These are phyloP conservation scores for Platalea minor DNA, from an alignment of 2,797 vertebrate species.

Conservation along the genomic window DNA sequence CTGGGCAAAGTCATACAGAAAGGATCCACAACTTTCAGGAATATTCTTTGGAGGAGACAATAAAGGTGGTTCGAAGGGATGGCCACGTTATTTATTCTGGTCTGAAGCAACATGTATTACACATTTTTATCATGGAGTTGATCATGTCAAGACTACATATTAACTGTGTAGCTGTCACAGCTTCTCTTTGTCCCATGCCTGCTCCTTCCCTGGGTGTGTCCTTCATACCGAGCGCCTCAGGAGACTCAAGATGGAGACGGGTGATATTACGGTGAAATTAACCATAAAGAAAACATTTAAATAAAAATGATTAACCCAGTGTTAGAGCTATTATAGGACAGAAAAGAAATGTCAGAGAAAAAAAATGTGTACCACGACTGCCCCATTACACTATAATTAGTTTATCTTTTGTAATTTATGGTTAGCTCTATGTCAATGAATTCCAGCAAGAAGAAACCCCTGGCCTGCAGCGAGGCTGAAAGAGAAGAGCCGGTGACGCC, in stretches of 20 bases:
- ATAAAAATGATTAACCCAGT: slow-evolving; percentile 63
- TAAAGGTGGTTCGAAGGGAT: neutral
- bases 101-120: neutral
- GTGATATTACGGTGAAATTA: slow-evolving; percentile 64
- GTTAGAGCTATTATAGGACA: slow-evolving; percentile 60
- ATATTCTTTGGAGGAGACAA: neutral
- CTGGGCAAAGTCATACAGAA: neutral
- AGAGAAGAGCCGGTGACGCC: neutral
- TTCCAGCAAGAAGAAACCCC: slow-evolving; percentile 29
- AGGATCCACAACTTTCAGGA: neutral
- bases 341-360: slow-evolving; percentile 67
- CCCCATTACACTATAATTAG: slow-evolving; percentile 68
- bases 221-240: neutral
- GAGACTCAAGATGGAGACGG: slow-evolving; percentile 7
- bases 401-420: slow-evolving; percentile 69
- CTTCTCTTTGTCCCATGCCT: neutral
- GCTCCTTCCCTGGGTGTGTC: neutral
- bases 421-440: slow-evolving; percentile 27
- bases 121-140: neutral
- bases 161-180: neutral
- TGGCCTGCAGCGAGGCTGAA: neutral
- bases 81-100: neutral
- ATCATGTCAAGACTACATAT: neutral
- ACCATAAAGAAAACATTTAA: slow-evolving; percentile 63
- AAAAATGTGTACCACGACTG: slow-evolving; percentile 55